phyloP scores from a whole-genome alignment of 2,113 vertebrate genomes.

The Nipponia nippon region DNA sequence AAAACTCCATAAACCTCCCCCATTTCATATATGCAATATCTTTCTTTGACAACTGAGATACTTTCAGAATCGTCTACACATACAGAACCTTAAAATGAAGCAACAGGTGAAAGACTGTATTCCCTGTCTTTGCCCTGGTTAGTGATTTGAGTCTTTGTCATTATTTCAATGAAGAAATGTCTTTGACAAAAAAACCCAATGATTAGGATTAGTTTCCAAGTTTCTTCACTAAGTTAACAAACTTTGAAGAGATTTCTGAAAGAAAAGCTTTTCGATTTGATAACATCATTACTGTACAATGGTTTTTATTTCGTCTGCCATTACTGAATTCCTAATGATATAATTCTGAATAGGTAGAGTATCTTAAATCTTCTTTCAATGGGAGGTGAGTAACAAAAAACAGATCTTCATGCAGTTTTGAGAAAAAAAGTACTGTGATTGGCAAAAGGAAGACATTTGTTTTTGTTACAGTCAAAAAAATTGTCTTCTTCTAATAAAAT shows the following conservation, averaged over 20 bases:
- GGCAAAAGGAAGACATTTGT: constrained; percentile 25
- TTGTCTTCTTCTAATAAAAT: constrained; percentile 33
- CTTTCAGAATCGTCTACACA: not conserved
- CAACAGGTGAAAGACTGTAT: not conserved
- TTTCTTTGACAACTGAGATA: not conserved
- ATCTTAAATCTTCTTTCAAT: not conserved
- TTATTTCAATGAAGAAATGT: not conserved
- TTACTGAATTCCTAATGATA: constrained; percentile 43
- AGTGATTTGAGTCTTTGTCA: not conserved
- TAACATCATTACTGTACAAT: not conserved
- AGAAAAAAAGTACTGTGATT: not conserved
- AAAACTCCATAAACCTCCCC: not conserved
- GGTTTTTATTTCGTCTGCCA: not conserved
- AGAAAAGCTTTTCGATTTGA: not conserved
- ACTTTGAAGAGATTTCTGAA: constrained; percentile 29
- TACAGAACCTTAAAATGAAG: not conserved
- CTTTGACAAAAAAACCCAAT: not conserved
- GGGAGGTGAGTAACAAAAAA: not conserved
- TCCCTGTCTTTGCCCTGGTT: not conserved
- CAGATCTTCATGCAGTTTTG: not conserved
- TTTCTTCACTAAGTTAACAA: constrained; percentile 17
- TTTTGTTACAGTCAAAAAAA: constrained; percentile 18
- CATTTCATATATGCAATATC: not conserved
- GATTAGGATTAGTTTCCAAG: constrained; percentile 18
- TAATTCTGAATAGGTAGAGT: constrained; percentile 23